Base-by-base conservation (phyloP, 2,888 invertebrate genomes). In the Sinopyrophorus schimmeli region DNA sequence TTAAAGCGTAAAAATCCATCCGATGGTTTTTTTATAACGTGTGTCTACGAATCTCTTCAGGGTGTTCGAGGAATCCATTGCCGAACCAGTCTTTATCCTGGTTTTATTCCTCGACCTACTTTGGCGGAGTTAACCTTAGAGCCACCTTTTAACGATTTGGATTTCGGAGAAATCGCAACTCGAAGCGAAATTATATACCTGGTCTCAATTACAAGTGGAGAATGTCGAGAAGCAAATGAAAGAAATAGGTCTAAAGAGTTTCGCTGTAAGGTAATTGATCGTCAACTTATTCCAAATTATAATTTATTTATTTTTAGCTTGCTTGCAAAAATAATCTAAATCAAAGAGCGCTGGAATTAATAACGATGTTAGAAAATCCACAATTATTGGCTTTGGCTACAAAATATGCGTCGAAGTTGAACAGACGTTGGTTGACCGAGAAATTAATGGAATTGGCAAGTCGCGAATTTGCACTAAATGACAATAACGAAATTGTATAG, bases 31-130 rank as follows among this genome's bases (percentile, higher is more conserved):
- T 91, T 89, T 68, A 74, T 90, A 26, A 80, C 89, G 21, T 82
- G 92, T 53, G 75, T 94, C 0, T 86, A 83, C 54, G 95, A 96
- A 73, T 78, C 79, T 1, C 80, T 83, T 9, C 87, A 90, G 70
- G 84, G 83, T 40, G 79, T 93, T 3, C 82, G 90, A 24, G 90
- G 89, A 7, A 86, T 96, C 15, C 77, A 89, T 39, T 97, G 96
- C 64, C 88, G 92, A 67, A 94, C 94, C n/a, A 80, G 86, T 10
- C 79, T 84, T 9, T 96, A 89, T 76, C 97, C 97, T 0, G 80
- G 85, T 16, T 90, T 93, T 0, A 83, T 85, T 12, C 96, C 96
- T 0, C 81, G 89, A 39, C 96, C 96, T 1, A 87, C 87, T 51
- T 78, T 93, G 3, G 78, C 82, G 7, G 87, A 93, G 66, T 68